Conservation (phyloP, 2,888 invertebrate species). For the Seira sanloemensis region DNA sequence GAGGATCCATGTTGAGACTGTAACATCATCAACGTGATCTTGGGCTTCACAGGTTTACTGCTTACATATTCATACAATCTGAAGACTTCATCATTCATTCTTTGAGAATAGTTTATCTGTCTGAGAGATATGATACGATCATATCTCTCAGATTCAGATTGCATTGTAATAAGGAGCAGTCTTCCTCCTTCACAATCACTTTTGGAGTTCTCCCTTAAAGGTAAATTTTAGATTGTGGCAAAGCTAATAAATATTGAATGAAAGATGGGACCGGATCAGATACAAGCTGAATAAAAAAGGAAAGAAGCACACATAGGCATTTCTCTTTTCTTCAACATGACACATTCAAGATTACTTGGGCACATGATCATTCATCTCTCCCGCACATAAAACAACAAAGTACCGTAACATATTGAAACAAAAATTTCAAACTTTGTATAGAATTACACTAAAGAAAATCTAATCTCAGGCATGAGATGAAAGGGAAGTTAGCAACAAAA, state of each 20-base stretch:
- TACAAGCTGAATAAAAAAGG: neutral
- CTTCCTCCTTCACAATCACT: neutral
- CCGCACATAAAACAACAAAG: slow-evolving; percentile 44
- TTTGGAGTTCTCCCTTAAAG: neutral
- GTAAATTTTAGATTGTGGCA: slow-evolving; percentile 29
- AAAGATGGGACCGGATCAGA: slow-evolving; percentile 28
- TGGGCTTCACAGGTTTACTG: neutral
- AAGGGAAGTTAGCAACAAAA: slow-evolving; percentile 50
- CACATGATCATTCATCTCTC: slow-evolving; percentile 59
- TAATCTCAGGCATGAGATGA: slow-evolving; percentile 42
- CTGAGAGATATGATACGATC: slow-evolving; percentile 18
- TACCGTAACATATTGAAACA: slow-evolving; percentile 50
- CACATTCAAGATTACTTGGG: slow-evolving; percentile 59
- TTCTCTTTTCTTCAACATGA: slow-evolving; percentile 46
- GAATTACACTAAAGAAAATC: slow-evolving; percentile 8
- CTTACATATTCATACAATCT: neutral
- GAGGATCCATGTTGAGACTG: neutral
- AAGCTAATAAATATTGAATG: slow-evolving; percentile 55
- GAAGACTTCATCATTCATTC: slow-evolving; percentile 12
- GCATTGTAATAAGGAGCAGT: neutral
- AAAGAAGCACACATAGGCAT: slow-evolving; percentile 36
- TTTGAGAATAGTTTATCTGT: slow-evolving; percentile 9
- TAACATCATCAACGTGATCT: neutral
- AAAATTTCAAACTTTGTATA: slow-evolving; percentile 35
- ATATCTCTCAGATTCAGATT: neutral